These are phyloP conservation scores for Matsumyia berberina DNA, from an alignment of 2,888 invertebrate species.

Conservation along the genomic window DNA sequence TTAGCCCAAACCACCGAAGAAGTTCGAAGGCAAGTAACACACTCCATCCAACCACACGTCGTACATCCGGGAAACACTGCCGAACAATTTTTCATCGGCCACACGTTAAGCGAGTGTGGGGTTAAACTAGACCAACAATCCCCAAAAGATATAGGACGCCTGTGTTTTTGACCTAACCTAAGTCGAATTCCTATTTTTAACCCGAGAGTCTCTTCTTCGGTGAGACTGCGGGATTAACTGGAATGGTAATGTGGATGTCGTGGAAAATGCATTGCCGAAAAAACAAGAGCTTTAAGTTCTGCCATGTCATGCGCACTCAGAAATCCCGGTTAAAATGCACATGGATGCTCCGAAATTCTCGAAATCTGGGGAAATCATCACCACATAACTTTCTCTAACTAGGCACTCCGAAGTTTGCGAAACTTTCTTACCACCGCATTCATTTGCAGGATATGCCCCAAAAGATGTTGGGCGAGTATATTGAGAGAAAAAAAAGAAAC, in stretches of 20 bases:
- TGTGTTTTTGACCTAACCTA: slow-evolving; percentile 76
- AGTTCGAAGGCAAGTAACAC: slow-evolving; percentile 27
- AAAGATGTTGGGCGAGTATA: slow-evolving; percentile 68
- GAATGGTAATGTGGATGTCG: slow-evolving; percentile 7
- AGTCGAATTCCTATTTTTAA: slow-evolving; percentile 42
- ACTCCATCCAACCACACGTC: slow-evolving; percentile 42
- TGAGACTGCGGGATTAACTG: slow-evolving; percentile 14
- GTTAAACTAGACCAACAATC: slow-evolving; percentile 61
- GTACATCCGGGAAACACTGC: slow-evolving; percentile 36
- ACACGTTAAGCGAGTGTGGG: slow-evolving; percentile 26
- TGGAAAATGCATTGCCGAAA: slow-evolving; percentile 42
- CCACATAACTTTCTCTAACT: slow-evolving; percentile 13
- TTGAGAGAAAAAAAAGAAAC: slow-evolving; percentile 24
- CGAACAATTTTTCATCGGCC: slow-evolving; percentile 56
- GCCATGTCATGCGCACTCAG: slow-evolving; percentile 20
- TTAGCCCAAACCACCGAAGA: slow-evolving; percentile 5
- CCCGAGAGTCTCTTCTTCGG: neutral
- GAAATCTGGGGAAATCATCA: slow-evolving; percentile 4
- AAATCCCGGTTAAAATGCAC: slow-evolving; percentile 53
- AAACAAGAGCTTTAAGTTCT: slow-evolving; percentile 22
- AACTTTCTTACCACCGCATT: slow-evolving; percentile 64
- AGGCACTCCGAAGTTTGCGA: slow-evolving; percentile 48
- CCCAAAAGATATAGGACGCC: slow-evolving; percentile 60
- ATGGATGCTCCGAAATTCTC: slow-evolving; percentile 51
- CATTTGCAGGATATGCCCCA: slow-evolving; percentile 54